Evolutionary conservation across 2,888 invertebrate genomes (phyloP), one percentile per base, ranked within the genome.

Genomic region (Pantelozetes paolii): DNA sequence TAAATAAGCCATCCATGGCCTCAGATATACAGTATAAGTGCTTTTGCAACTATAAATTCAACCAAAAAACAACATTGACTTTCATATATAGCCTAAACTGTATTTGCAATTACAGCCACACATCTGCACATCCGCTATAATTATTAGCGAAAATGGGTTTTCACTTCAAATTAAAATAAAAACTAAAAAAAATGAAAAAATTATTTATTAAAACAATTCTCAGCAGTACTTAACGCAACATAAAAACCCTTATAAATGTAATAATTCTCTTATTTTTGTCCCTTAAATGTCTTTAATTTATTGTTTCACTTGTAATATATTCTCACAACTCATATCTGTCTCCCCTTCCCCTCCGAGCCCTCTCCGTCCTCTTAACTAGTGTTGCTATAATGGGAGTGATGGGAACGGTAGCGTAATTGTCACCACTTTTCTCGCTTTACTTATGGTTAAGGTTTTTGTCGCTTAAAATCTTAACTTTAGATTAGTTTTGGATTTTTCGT

Each of bases 61-160:
- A n/a, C n/a, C n/a, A 9, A 36, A 36, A 36, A 36, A 36, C 15
- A 48, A 48, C 48, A 48, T 48, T 48, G 48, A 48, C 48, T 48
- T 15, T 48, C 8, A 48, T 9, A n/a, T 48, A 20, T 9, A 5
- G 48, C 48, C 3, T 15, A 36, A 36, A 36, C 36, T 36, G 36
- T 45, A 11, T 11, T 45, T 45, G 18, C 36, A 42, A 67, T 67
- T 67, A 67, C 15, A 23, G 42, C 36, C 64, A 62, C 36, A 67
- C 67, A 67, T 67, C 67, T 67, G 67, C 42, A 67, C 67, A 67
- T 67, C 67, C 67, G 67, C 23, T 67, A 23, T 26, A 67, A 67
- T 67, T 67, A 67, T n/a, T 13, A 32, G 32, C n/a, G 28, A 30
- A 15, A 13, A 62, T n/a, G 15, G 18, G 9, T 1, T 30, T 62